These are phyloP conservation scores for Serripes groenlandicus DNA, from an alignment of 2,888 invertebrate species.

Conservation along the genomic window DNA sequence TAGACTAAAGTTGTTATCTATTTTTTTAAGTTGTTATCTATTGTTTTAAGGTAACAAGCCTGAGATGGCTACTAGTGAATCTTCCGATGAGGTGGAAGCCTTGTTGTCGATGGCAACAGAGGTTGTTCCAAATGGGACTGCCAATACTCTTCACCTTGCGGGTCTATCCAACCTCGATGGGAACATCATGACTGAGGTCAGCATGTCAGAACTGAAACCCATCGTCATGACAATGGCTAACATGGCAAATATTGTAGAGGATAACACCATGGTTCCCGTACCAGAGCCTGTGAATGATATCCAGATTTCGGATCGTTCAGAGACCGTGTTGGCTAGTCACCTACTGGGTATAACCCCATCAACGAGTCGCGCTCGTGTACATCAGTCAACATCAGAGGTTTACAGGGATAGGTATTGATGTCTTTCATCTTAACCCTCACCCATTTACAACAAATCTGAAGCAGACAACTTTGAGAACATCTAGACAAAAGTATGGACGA, in stretches of 20 bases:
- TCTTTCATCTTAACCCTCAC: no score
- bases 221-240: slow-evolving; percentile 49
- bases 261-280: neutral
- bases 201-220: slow-evolving; percentile 55
- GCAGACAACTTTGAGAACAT: no score
- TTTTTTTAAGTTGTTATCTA: neutral
- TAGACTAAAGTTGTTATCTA: neutral
- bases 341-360: neutral
- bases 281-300: slow-evolving; percentile 3
- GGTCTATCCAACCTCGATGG: neutral
- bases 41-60: neutral
- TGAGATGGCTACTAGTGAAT: slow-evolving; percentile 28
- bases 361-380: neutral
- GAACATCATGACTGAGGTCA: slow-evolving; percentile 29
- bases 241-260: slow-evolving; percentile 25
- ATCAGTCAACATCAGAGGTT: slow-evolving; percentile 2
- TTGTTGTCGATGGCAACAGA: slow-evolving; percentile 33
- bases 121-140: slow-evolving; percentile 2
- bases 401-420: slow-evolving; percentile 18
- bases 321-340: slow-evolving; percentile 19
- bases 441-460: no score
- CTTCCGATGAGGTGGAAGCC: slow-evolving; percentile 31
- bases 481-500: no score
- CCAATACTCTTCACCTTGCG: neutral
- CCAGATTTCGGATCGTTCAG: slow-evolving; percentile 12